These are phyloP conservation scores for Apostichopus californicus DNA, from an alignment of 35 echinoderm and acorn worm genomes.

Conservation along the genomic window DNA sequence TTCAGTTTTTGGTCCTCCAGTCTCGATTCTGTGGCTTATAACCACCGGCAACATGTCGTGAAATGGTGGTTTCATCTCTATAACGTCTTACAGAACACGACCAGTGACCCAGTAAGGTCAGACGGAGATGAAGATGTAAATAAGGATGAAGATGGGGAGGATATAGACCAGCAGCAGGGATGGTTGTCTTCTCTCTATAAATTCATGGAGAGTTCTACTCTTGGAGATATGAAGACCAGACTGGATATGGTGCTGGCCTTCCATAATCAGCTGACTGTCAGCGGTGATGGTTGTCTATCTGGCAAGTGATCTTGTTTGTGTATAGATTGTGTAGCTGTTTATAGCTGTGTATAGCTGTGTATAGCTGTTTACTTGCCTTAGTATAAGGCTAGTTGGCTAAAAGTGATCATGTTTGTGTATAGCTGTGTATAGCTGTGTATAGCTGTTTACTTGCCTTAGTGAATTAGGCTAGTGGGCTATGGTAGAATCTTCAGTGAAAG, in stretches of 20 bases:
- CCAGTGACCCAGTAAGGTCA: background rate
- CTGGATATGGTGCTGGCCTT: slow-evolving; percentile 81
- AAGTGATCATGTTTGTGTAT: background rate
- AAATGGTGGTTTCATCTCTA: slow-evolving; percentile 97
- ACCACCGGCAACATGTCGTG: slow-evolving; percentile 48
- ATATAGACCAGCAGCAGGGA: background rate
- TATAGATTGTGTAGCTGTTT: background rate
- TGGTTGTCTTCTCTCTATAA: slow-evolving; percentile 70
- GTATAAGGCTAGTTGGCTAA: too few species aligned
- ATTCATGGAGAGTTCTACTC: slow-evolving; percentile 86
- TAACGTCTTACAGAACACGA: slow-evolving; percentile 66
- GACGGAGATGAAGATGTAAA: background rate
- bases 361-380: too few species aligned
- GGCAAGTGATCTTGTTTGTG: background rate
- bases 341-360: too few species aligned
- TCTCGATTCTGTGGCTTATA: slow-evolving; percentile 82
- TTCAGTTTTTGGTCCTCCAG: slow-evolving; percentile 87
- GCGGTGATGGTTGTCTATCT: background rate
- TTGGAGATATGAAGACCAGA: slow-evolving; percentile 78
- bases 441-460: too few species aligned
- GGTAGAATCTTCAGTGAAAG: too few species aligned
- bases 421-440: background rate
- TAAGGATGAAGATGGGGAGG: background rate
- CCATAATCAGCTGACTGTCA: slow-evolving; percentile 64
- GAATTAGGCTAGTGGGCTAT: too few species aligned